These are phyloP conservation scores for Parambassis ranga DNA, from an alignment of 2,797 vertebrate genomes.

Conservation along the genomic window DNA sequence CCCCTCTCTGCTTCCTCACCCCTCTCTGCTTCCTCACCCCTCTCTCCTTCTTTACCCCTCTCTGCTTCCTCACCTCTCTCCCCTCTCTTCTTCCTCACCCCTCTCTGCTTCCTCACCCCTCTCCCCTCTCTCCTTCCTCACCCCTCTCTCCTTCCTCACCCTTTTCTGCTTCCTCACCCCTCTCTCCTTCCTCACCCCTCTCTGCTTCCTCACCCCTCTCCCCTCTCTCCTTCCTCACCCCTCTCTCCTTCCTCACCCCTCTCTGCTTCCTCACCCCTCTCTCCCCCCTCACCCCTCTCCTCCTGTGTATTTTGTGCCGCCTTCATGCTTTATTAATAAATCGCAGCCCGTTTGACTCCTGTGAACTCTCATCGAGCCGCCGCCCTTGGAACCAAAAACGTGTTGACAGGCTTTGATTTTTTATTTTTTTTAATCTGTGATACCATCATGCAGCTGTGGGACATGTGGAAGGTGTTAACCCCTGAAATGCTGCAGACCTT, in stretches of 20 bases:
- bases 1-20: not conserved
- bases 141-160: no score
- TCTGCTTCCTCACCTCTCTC: not conserved
- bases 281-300: conserved; percentile 52
- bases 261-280: conserved; percentile 11
- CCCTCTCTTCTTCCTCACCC: not conserved
- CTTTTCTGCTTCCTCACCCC: conserved; percentile 6
- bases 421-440: conserved; percentile 17
- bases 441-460: not conserved
- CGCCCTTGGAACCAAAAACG: not conserved
- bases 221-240: not conserved
- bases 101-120: not conserved
- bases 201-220: conserved; percentile 5
- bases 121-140: not conserved
- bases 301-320: not conserved
- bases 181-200: conserved; percentile 47
- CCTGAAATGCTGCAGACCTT: not conserved
- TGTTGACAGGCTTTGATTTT: conserved; percentile 33
- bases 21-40: not conserved
- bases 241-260: no score
- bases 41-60: not conserved
- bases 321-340: conserved; percentile 53
- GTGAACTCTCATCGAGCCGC: not conserved
- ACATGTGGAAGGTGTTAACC: not conserved
- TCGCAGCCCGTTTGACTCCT: conserved; percentile 32